Evolutionary conservation across 1,140 invertebrate genomes (phyloP), one percentile per base, ranked within the genome.

Genomic region (Pygmarrhopalites habei): DNA sequence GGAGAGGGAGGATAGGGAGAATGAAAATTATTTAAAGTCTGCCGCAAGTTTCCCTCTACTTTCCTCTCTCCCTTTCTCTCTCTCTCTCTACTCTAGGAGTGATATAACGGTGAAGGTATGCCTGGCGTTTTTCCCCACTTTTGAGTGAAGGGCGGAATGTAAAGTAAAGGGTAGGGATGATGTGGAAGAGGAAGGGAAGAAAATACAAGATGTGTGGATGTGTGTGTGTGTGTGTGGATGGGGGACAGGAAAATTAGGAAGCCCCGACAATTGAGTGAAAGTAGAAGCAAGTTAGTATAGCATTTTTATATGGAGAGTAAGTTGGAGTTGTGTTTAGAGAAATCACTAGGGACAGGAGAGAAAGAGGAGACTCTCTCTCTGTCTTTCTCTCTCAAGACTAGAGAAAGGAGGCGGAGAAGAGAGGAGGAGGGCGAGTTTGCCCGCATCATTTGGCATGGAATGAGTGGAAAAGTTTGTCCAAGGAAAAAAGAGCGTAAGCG

Each of bases 391-490:
- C n/a, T n/a, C n/a, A n/a, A 60, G 26, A 53, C 51, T 53, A n/a
- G n/a, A n/a, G n/a, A 35, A 35, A 35, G 5, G 23, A 52, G 49
- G n/a, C n/a, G 28, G 49, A 52, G 25, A 59, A 49, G 35, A 35
- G 21, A 25, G 52, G 51, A 51, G 35, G 57, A 47, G 47, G 41
- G 39, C 57, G 21, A 39, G 52, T 58, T 65, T 65, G 58, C 56
- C 51, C 62, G 57, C 56, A 65, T 65, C 63, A 65, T 65, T 60
- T 60, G 63, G 49, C 51, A 60, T 49, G 58, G 58, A 58, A 61
- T 60, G 58, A 61, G 64, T 56, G 43, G 58, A 57, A 65, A 60
- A 65, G 51, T 64, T 64, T 64, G 56, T 64, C 25, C 23, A 47
- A 41, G 44, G 30, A 62, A 62, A 28, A 35, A 44, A 47, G 21